Evolutionary conservation across 1,140 invertebrate genomes (phyloP).

Genomic region (Akabosia matsudoensis): DNA sequence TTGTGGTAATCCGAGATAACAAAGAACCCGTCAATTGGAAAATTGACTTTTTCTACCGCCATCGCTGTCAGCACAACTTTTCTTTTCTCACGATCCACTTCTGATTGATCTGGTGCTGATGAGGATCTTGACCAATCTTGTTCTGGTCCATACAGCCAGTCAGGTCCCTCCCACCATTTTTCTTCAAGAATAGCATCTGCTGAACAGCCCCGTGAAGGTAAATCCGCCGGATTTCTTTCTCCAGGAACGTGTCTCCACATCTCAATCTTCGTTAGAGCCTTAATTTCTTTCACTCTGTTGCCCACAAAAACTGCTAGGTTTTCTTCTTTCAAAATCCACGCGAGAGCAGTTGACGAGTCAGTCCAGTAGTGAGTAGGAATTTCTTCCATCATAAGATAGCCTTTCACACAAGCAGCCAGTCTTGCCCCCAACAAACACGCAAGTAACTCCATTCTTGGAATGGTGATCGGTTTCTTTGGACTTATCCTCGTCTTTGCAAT

Average conservation of each 20-base stretch:
- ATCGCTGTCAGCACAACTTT: background rate
- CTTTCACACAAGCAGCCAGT: background rate
- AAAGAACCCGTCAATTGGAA: background rate
- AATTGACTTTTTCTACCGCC: background rate
- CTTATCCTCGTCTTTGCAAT: background rate
- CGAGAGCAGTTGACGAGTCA: background rate
- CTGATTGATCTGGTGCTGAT: background rate
- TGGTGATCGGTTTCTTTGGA: background rate
- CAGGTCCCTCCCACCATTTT: background rate
- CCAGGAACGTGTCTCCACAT: constrained; percentile 1
- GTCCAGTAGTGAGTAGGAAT: background rate
- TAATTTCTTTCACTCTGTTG: constrained; percentile 43
- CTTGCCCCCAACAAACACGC: background rate
- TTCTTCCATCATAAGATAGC: background rate
- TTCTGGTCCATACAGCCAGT: background rate
- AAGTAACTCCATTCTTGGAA: constrained; percentile 9
- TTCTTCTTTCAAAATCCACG: constrained; percentile 19
- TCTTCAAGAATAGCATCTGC: background rate
- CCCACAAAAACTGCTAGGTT: constrained; percentile 35
- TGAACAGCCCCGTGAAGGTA: background rate
- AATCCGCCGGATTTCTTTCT: background rate
- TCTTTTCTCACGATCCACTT: background rate
- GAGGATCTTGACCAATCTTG: background rate
- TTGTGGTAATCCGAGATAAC: background rate
- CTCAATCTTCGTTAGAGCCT: background rate